These are phyloP conservation scores for Hemitrygon akajei DNA, from an alignment of 2,797 vertebrate species.

Conservation along the genomic window DNA sequence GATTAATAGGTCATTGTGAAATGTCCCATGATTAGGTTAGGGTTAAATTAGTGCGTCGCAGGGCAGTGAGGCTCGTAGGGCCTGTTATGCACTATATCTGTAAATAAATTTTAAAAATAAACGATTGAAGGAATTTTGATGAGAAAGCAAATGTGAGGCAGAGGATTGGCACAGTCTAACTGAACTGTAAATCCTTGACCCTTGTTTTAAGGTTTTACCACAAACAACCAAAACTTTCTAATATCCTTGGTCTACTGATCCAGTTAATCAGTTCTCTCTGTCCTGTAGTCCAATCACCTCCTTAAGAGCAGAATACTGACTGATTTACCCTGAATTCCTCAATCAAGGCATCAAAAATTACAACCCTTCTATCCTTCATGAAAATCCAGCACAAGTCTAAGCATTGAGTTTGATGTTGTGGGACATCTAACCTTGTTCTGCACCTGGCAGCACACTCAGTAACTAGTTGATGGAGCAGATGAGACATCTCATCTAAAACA, in stretches of 20 bases:
- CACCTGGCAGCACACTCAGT: not conserved
- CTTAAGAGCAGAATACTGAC: not conserved
- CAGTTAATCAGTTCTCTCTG: not conserved
- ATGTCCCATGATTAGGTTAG: no score
- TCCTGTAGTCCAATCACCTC: not conserved
- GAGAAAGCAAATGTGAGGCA: no score
- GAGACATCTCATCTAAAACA: not conserved
- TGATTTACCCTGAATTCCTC: not conserved
- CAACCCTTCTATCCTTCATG: not conserved
- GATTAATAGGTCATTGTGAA: no score
- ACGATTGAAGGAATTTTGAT: no score
- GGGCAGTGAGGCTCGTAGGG: no score
- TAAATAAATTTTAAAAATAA: no score
- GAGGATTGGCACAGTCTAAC: no score
- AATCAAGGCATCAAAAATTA: not conserved
- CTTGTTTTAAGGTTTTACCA: not conserved
- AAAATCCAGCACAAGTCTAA: not conserved
- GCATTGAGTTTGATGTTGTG: not conserved
- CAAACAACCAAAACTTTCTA: not conserved
- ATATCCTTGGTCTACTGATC: not conserved
- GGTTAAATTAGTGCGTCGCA: no score
- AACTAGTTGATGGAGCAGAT: not conserved
- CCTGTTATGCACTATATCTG: no score
- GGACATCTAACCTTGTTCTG: not conserved
- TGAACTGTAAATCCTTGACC: no score